Conservation (phyloP, 2,888 invertebrate species). For the Orgyia antiqua region DNA sequence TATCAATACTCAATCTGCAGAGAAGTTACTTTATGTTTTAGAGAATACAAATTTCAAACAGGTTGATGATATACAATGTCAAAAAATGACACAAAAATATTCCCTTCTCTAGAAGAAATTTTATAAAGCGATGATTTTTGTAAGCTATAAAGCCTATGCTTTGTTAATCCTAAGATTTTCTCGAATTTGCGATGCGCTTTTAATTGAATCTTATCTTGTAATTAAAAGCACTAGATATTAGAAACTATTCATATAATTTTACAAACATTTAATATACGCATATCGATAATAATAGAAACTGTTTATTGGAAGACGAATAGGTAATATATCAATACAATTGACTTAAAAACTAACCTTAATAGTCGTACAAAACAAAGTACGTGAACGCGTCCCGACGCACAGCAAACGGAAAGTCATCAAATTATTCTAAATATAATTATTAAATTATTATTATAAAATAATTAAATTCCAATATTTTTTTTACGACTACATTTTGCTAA, state of each 20-base stretch:
- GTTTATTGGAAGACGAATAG: conserved; percentile 48
- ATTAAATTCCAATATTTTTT: conserved; percentile 21
- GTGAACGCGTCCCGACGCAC: conserved; percentile 71
- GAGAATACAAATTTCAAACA: no score
- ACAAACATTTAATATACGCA: conserved; percentile 12
- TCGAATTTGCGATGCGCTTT: no score
- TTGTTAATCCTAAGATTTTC: no score
- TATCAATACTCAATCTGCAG: background rate
- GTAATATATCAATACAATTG: background rate
- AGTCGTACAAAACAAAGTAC: conserved; percentile 62
- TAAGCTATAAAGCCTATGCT: no score
- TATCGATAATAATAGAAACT: conserved; percentile 15
- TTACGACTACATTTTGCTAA: conserved; percentile 23
- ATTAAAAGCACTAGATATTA: background rate
- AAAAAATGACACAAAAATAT: no score
- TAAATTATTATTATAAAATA: conserved; percentile 19
- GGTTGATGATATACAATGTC: background rate
- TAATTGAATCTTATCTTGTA: no score
- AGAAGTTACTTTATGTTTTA: background rate
- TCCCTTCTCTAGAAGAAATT: no score
- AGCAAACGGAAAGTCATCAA: conserved; percentile 50
- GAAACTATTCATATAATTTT: conserved; percentile 1
- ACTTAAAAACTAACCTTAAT: conserved; percentile 31
- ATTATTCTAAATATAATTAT: conserved; percentile 32
- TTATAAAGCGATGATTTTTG: no score